Evolutionary conservation across 2,888 invertebrate genomes (phyloP), one percentile per base, ranked within the genome.

Genomic region (Pammene fasciana): DNA sequence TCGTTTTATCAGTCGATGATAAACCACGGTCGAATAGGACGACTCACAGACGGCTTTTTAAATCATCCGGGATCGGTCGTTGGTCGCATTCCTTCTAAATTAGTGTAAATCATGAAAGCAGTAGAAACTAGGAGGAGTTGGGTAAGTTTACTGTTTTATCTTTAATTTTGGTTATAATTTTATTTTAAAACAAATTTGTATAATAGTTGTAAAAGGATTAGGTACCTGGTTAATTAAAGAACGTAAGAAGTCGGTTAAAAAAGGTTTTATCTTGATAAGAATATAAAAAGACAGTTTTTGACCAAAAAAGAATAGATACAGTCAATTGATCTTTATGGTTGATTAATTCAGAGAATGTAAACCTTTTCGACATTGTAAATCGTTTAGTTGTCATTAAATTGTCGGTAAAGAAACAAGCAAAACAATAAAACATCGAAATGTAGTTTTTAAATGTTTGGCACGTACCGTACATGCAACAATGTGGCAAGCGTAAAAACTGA

Each of bases 51-150:
- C 65, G 48, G 36, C 36, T 54, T 59, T 38, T 60, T 36, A n/a
- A 55, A 60, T 48, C 46, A 60, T 11, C 26, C 81, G 82, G 86
- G 82, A 9, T 56, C 50, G 59, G 56, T 68, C 54, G 67, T 71
- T 45, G 67, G 61, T 62, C 45, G 10, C n/a, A 45, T 68, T 36
- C 18, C 65, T 65, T 59, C 52, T 52, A 67, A 59, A 60, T 57
- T 50, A 55, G 55, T 45, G 61, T 61, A 54, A 64, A 75, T 65
- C 66, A 82, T 82, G 82, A 82, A 89, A 72, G 89, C 89, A 10
- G 72, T 88, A 6, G 89, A 87, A 77, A 75, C 74, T 71, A 83
- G 86, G 71, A 80, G 72, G 59, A 78, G 70, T 67, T 62, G 48
- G 66, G 79, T 80, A 74, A 76, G 76, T 34, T 54, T 34, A n/a